Base-by-base conservation (phyloP, 2,113 vertebrate species). In the Anolis carolinensis region DNA sequence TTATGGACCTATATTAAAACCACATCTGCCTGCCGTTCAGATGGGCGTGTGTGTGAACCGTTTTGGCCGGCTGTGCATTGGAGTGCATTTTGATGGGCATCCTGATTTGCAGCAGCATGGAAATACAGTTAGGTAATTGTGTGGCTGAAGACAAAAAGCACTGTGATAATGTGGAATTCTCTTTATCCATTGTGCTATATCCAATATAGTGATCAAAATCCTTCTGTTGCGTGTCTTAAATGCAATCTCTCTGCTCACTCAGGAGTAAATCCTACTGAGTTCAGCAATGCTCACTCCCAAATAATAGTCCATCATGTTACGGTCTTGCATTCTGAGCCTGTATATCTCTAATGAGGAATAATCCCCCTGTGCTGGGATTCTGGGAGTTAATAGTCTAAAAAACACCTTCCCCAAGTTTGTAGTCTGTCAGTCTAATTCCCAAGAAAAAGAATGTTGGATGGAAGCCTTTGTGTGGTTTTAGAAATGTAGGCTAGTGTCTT, bases 1-100 rank as follows among this genome's bases (percentile, higher is more conserved):
- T 65, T 85, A 79, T 71, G 79, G 84, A 85, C 59, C 50, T 78
- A 21, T 13, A 71, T n/a, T 23, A 81, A 50, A 21, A 30, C 11
- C n/a, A 67, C 72, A 68, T 86, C 39, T 52, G 44, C 52, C 39
- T 52, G n/a, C n/a, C 74, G 71, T 34, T 34, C 59, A 75, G 72
- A 50, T 52, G 59, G 83, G 74, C 48, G 23, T 78, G 71, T 65
- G 18, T 74, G 34, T 39, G 36, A 50, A 36, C 59, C 23, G 10
- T 52, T 44, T 6, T 52, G 62, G 62, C 36, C 6, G 63, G 44
- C 14, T 36, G n/a, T 77, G 73, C 55, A 48, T 23, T 7, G 3
- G 36, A 48, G 36, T 32, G 13, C 83, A 78, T 36, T 27, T 77
- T 27, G 30, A 68, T 44, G 27, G 23, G 39, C 30, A 73, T 32